Base-by-base conservation (phyloP, 92 coral and sea anemone genomes). In the Metridium senile region DNA sequence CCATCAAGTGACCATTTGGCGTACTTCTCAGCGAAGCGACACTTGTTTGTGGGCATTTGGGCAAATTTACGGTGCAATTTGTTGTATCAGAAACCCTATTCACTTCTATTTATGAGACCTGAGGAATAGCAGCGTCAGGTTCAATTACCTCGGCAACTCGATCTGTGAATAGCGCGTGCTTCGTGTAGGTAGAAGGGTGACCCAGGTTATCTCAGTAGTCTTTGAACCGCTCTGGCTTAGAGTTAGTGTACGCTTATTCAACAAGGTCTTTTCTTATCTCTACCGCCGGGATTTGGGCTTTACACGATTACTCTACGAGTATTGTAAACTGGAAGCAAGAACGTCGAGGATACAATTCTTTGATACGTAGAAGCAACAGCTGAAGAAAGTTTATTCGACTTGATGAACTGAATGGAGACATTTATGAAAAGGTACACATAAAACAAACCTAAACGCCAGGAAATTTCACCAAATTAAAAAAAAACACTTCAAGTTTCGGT, bases 1-100 rank as follows among this genome's bases (percentile, higher is more conserved):
- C 64, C 66, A 72, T 73, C 23, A n/a, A 21, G 78, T 73, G 78
- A 73, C 78, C 78, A 73, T 73, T 73, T 72, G 77, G 9, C 59
- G 66, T 72, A n/a, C 25, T n/a, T 31, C n/a, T 1, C 66, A 16
- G 29, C 29, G 0, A 28, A 31, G 39, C 29, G 16, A 63, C 1
- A 31, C 39, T 3, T 21, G 31, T 27, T 30, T 63, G n/a, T 63
- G 45, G n/a, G 26, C 18, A 17, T 63, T 28, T 63, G 31, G 45
- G 17, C 69, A 63, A 16, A 1, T 63, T 18, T 63, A 63, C 31
- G 45, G 69, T 28, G 39, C 21, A 29, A 19, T 8, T 29, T 21
- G 59, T 54, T 13, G 59, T 54, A 3, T 54, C 59, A 9, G 25
- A 54, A 54, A 13, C 59, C 59, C 20, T 54, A 13, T 39, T 39